These are phyloP conservation scores for Prunella strophiata DNA, from an alignment of 2,797 vertebrate genomes.

Conservation along the genomic window DNA sequence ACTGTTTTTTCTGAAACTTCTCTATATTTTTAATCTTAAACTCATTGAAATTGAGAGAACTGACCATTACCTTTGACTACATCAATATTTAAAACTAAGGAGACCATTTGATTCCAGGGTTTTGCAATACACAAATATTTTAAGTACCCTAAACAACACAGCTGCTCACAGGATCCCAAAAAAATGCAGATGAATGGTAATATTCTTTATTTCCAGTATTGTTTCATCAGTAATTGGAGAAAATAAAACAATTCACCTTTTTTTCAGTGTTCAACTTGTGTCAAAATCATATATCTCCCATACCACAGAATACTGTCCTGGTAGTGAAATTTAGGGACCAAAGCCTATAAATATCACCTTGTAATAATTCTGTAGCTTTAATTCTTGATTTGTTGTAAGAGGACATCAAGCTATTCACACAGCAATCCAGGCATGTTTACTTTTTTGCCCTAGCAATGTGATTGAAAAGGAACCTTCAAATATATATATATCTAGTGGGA, in stretches of 20 bases:
- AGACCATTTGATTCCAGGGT: background rate
- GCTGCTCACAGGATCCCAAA: background rate
- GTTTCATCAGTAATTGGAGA: background rate
- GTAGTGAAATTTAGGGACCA: background rate
- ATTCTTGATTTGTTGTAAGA: background rate
- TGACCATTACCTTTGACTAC: background rate
- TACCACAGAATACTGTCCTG: background rate
- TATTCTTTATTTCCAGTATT: background rate
- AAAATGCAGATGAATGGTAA: background rate
- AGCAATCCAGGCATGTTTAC: background rate
- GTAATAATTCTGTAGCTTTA: background rate
- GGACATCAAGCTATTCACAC: background rate
- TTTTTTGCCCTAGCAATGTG: background rate
- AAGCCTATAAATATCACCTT: background rate
- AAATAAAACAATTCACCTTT: background rate
- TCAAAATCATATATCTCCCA: background rate
- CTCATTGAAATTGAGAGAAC: background rate
- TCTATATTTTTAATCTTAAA: background rate
- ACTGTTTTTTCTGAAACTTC: background rate
- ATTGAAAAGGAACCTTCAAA: background rate
- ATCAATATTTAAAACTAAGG: background rate
- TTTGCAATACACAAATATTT: background rate
- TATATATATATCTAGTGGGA: background rate
- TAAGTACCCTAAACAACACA: background rate
- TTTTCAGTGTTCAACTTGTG: background rate